Evolutionary conservation across 2,797 vertebrate species (phyloP).

Genomic region (Glyptemys insculpta): DNA sequence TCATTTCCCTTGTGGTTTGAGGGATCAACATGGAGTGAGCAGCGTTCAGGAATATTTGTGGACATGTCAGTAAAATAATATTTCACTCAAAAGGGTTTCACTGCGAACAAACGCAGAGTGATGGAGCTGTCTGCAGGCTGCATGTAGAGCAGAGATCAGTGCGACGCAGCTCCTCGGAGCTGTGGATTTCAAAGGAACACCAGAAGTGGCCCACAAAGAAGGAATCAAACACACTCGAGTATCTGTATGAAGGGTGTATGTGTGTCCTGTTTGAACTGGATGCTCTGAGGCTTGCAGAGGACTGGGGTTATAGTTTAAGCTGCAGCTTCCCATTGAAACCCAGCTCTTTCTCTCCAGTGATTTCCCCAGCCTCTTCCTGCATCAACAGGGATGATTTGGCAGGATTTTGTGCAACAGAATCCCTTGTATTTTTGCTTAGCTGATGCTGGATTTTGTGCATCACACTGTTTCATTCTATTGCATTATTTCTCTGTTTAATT

Average conservation of each 20-base stretch:
- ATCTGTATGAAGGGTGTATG: not conserved
- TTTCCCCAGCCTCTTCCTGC: not conserved
- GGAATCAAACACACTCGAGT: not conserved
- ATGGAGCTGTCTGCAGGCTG: not conserved
- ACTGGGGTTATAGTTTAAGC: not conserved
- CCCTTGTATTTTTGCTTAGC: not conserved
- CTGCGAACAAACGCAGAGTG: not conserved
- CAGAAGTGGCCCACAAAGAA: not conserved
- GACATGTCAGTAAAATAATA: not conserved
- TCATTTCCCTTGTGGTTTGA: not conserved
- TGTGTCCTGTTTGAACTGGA: not conserved
- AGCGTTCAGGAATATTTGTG: not conserved
- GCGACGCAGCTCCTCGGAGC: not conserved
- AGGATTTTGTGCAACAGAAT: not conserved
- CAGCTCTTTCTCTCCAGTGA: not conserved
- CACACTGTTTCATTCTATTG: not conserved
- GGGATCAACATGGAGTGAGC: not conserved
- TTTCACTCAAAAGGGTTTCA: not conserved
- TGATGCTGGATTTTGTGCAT: not conserved
- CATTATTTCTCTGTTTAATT: not conserved
- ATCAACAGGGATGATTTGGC: not conserved
- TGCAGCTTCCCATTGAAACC: not conserved
- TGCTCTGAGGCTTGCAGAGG: not conserved
- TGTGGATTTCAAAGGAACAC: not conserved
- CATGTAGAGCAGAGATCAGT: not conserved